A percentile compares a stretch with the other conserved stretches of the same genome.
Conservation (phyloP, 2,888 invertebrate genomes). For the Eristalis tenax region DNA sequence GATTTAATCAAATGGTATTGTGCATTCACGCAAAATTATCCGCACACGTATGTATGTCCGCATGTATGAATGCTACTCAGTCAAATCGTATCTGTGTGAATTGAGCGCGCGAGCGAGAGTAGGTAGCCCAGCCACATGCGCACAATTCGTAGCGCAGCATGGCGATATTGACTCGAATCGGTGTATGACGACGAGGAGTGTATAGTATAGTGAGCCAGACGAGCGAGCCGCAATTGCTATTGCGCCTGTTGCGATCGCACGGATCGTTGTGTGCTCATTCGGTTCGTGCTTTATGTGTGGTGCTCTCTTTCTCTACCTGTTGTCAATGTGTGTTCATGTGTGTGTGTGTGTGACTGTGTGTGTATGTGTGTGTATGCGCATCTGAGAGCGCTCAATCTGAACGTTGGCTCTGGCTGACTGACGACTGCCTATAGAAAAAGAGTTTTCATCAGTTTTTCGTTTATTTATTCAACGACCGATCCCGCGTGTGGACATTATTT, state of each 20-base stretch:
- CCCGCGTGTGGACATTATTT: slow-evolving; percentile 81
- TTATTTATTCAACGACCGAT: slow-evolving; percentile 81
- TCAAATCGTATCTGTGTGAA: slow-evolving; percentile 55
- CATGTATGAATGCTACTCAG: slow-evolving; percentile 48
- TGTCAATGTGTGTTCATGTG: slow-evolving; percentile 51
- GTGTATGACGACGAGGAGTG: slow-evolving; percentile 9
- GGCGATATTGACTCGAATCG: slow-evolving; percentile 13
- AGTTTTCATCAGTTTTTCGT: slow-evolving; percentile 75
- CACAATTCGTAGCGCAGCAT: slow-evolving; percentile 57
- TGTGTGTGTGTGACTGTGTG: slow-evolving; percentile 47
- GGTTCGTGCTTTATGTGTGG: slow-evolving; percentile 56
- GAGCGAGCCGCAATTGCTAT: slow-evolving; percentile 34
- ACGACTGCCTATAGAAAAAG: slow-evolving; percentile 68
- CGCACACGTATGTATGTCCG: slow-evolving; percentile 45
- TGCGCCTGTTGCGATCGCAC: slow-evolving; percentile 46
- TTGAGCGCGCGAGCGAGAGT: slow-evolving; percentile 55
- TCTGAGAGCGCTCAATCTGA: slow-evolving; percentile 61
- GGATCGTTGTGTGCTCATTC: slow-evolving; percentile 17
- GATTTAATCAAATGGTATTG: slow-evolving; percentile 63
- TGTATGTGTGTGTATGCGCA: slow-evolving; percentile 46
- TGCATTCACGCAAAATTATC: slow-evolving; percentile 70
- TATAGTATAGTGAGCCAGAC: slow-evolving; percentile 18
- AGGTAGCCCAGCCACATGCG: slow-evolving; percentile 59
- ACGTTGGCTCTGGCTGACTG: slow-evolving; percentile 51
- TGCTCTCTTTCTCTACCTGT: slow-evolving; percentile 69